Evolutionary conservation across 2,888 invertebrate genomes (phyloP).

Genomic region (Cephus pygmeus): DNA sequence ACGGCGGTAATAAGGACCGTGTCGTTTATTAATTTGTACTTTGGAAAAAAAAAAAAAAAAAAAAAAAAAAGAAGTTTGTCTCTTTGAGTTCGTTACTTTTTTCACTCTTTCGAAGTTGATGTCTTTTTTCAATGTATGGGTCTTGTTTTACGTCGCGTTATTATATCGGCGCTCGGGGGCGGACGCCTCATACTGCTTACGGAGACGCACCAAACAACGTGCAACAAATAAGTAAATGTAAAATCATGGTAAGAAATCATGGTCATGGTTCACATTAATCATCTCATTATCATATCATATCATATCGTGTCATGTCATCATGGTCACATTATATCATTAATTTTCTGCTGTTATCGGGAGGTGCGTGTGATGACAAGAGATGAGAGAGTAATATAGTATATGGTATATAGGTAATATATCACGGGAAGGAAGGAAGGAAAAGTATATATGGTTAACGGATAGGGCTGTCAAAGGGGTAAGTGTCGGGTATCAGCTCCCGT

Average conservation of each 20-base stretch:
- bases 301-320: constrained; percentile 49
- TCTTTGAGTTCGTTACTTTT: too few species aligned
- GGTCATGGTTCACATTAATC: constrained; percentile 59
- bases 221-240: constrained; percentile 63
- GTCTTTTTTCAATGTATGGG: too few species aligned
- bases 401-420: background rate
- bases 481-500: background rate
- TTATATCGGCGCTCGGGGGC: constrained; percentile 18
- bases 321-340: constrained; percentile 48
- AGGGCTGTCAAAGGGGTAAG: background rate
- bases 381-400: constrained; percentile 15
- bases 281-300: constrained; percentile 59
- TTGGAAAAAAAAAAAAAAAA: too few species aligned
- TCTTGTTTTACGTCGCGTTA: too few species aligned
- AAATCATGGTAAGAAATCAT: constrained; percentile 61
- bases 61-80: too few species aligned
- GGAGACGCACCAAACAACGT: constrained; percentile 64
- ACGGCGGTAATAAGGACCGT: too few species aligned
- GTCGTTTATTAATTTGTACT: too few species aligned
- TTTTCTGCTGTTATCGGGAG: constrained; percentile 5
- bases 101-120: too few species aligned
- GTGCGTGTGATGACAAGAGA: constrained; percentile 17
- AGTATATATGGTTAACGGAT: background rate
- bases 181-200: constrained; percentile 60
- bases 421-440: background rate